Evolutionary conservation across 2,888 invertebrate genomes (phyloP), one percentile per base, ranked within the genome.

Genomic region (Petrolisthes manimaculis): DNA sequence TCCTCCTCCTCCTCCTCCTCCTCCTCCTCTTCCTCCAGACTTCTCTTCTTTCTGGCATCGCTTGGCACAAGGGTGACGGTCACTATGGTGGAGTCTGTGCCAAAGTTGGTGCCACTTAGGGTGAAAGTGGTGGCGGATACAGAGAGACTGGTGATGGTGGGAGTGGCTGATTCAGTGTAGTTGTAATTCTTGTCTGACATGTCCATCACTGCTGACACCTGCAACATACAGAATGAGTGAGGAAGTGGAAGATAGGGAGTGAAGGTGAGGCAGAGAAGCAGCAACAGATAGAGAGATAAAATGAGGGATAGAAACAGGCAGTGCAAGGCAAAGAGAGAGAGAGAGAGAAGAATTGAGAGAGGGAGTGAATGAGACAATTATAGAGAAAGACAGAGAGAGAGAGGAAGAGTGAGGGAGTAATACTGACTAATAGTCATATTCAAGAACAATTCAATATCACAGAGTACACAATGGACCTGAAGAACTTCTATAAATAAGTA

Each of bases 121-220:
- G 83, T 37, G 83, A 83, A 74, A 74, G 83, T 71, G 83, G 83
- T 24, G 83, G 18, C 18, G 71, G 74, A 74, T 61, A 67, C 14
- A 67, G 82, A 4, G 82, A 69, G 67, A 8, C 21, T 37, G 82
- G 51, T 14, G 21, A 53, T 5, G n/a, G 54, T 37, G 82, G 69
- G n/a, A 9, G 82, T 56, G n/a, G 81, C 54, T 81, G 61, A 9
- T 3, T 12, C 12, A 18, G 61, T 61, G 61, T 61, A 61, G 61
- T 12, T 18, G 18, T 61, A 61, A 9, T 61, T 9, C 61, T 61
- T 61, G 61, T 61, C 61, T 12, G 61, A 61, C 9, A 61, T 9
- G 61, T 61, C 61, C 81, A 81, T 54, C 55, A 56, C n/a, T 81
- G 24, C 81, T 18, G 56, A 55, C n/a, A 54, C 55, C 54, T 8